phyloP scores from a whole-genome alignment of 2,888 invertebrate genomes.

The Ernsta delagoae region DNA sequence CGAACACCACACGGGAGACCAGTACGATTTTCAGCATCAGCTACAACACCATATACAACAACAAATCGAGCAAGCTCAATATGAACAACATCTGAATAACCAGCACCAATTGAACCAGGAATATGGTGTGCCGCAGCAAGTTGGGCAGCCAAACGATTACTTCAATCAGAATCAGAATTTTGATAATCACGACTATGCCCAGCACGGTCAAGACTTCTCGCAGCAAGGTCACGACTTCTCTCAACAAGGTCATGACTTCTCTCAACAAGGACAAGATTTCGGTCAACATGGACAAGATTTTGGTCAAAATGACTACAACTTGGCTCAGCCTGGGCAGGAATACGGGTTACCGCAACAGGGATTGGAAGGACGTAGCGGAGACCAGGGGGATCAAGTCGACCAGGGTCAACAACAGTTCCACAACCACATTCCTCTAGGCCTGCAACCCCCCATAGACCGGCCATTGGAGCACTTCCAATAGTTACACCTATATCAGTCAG shows the following conservation, averaged over 20 bases:
- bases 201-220: conserved; percentile 45
- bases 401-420: conserved; percentile 61
- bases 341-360: conserved; percentile 67
- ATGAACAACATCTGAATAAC: conserved; percentile 49
- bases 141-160: conserved; percentile 44
- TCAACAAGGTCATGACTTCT: conserved; percentile 43
- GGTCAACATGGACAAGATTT: conserved; percentile 52
- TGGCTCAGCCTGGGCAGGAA: conserved; percentile 50
- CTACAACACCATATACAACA: conserved; percentile 73
- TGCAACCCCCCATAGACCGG: conserved; percentile 75
- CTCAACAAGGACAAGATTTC: too few species aligned
- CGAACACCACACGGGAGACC: conserved; percentile 66
- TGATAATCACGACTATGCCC: conserved; percentile 30
- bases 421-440: conserved; percentile 75
- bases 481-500: conserved; percentile 40
- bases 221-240: conserved; percentile 46
- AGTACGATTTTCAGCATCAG: conserved; percentile 68
- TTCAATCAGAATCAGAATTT: conserved; percentile 48
- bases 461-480: conserved; percentile 78
- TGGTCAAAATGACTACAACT: conserved; percentile 45
- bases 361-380: conserved; percentile 70
- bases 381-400: conserved; percentile 58
- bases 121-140: conserved; percentile 47
- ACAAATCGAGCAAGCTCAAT: conserved; percentile 67
- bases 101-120: conserved; percentile 53